Base-by-base conservation (phyloP, 1,140 invertebrate species). In the Atta texana region DNA sequence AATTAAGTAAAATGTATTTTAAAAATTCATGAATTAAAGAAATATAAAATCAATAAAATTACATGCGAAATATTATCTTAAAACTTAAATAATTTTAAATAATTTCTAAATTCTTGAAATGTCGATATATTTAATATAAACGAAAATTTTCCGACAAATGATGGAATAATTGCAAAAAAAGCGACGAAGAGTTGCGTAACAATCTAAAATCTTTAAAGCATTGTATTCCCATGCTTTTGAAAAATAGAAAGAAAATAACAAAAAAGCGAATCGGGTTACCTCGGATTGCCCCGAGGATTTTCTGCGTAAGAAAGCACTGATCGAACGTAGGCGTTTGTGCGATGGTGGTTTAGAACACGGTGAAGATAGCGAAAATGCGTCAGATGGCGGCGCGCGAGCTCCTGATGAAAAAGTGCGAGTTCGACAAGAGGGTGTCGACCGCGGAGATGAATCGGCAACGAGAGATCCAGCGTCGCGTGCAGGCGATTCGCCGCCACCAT, bases 391-490 rank as follows among this genome's bases (percentile, higher is more conserved):
- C 96, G 92, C 96, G 96, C 90, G 96, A 97, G 93, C 96, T 98
- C 90, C 97, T 97, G 94, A 96, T 96, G 91, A 98, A 97, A 95
- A 93, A 93, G 89, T 91, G 89, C 87, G 92, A 93, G 87, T 91
- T 90, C 71, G 90, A 92, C 88, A 90, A 90, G 90, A 93, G 90
- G 88, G 96, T 98, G 85, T 96, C 96, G 85, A 95, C 96, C 86
- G 97, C 97, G 81, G 97, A 98, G 94, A 96, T 96, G 91, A 98
- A 98, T 92, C 96, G 97, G 71, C 97, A 97, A 93, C 97, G 97
- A 93, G 97, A 97, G 94, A 96, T 98, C 77, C 97, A 98, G 95
- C 97, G 97, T 94, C 97, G 97, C 96, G 95, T 98, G 92, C 97
- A 98, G 93, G 96, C 96, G 93, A 96, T 98, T 91, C 97, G 97